These are phyloP conservation scores for Aptenodytes patagonicus DNA, from an alignment of 2,113 vertebrate species.

Conservation along the genomic window DNA sequence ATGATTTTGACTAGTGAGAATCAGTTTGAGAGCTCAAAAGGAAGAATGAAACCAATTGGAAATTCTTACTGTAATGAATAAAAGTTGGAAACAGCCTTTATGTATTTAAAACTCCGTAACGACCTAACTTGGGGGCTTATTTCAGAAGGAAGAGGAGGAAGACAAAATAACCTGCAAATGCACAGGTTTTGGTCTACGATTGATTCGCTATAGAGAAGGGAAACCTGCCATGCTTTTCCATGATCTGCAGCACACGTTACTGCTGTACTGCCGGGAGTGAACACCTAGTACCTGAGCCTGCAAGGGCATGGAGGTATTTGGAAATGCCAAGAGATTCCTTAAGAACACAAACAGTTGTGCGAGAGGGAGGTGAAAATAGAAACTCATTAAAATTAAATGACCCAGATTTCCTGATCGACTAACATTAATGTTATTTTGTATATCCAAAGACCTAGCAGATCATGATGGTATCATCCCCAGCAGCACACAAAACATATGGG, in stretches of 20 bases:
- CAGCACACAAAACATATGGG: neutral
- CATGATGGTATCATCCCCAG: neutral
- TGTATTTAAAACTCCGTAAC: accelerated
- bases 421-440: neutral
- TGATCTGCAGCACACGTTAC: neutral
- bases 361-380: neutral
- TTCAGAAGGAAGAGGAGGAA: neutral
- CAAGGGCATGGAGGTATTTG: neutral
- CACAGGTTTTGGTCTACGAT: neutral
- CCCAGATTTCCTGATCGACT: neutral
- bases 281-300: neutral
- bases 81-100: neutral
- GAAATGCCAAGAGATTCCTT: neutral
- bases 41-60: neutral
- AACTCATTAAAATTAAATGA: neutral
- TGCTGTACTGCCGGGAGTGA: accelerated
- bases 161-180: neutral
- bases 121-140: neutral
- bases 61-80: neutral
- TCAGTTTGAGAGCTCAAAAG: neutral
- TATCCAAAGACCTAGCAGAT: neutral
- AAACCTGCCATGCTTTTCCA: neutral
- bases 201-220: neutral
- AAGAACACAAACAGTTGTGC: neutral
- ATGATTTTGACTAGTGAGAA: neutral